These are phyloP conservation scores for Neelides folsomi DNA, from an alignment of 2,888 invertebrate genomes.

Conservation along the genomic window DNA sequence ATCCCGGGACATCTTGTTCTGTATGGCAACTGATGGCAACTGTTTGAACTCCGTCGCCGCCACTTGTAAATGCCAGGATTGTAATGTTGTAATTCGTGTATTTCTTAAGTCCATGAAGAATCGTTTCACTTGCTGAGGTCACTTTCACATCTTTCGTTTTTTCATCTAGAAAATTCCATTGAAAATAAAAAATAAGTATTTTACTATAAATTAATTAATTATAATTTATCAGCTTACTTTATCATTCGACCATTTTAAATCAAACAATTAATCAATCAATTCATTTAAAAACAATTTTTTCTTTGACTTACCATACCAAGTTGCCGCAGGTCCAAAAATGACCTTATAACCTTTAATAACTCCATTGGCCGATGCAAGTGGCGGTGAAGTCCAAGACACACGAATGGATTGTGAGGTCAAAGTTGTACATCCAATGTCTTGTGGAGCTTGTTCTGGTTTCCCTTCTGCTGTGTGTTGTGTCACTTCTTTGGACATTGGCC, in stretches of 20 bases:
- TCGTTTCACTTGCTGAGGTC: constrained; percentile 81
- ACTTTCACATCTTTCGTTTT: constrained; percentile 82
- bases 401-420: constrained; percentile 86
- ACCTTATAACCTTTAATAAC: constrained; percentile 93
- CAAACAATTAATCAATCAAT: too few relatives aligned
- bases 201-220: too few relatives aligned
- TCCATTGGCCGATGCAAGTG: constrained; percentile 79
- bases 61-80: constrained; percentile 84
- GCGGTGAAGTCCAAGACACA: constrained; percentile 88
- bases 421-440: constrained; percentile 81
- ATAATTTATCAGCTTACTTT: neutral
- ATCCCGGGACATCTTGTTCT: constrained; percentile 88
- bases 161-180: constrained; percentile 61
- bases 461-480: constrained; percentile 90
- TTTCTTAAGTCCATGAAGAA: constrained; percentile 82
- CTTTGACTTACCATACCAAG: constrained; percentile 72
- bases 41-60: constrained; percentile 84
- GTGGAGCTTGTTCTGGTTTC: constrained; percentile 75
- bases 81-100: constrained; percentile 96
- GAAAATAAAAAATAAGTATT: too few relatives aligned
- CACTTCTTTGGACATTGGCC: constrained; percentile 76
- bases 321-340: constrained; percentile 76
- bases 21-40: constrained; percentile 82
- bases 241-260: neutral
- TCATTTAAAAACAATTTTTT: neutral